phyloP scores from a whole-genome alignment of 2,797 vertebrate species.

The Neomorphus geoffroyi region DNA sequence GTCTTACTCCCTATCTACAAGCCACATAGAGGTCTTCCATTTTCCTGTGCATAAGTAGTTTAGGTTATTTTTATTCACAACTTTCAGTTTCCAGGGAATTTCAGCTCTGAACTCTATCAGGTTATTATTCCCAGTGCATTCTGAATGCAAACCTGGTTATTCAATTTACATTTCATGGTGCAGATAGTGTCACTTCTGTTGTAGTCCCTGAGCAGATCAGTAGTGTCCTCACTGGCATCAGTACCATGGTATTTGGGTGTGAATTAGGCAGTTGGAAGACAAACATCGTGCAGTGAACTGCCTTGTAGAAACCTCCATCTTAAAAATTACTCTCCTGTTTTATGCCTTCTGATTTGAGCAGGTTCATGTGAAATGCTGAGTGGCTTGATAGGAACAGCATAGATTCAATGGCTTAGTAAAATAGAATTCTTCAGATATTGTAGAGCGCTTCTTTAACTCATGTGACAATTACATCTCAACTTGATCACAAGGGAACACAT shows the following conservation, averaged over 20 bases:
- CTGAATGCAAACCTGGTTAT: background rate
- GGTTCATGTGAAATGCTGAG: background rate
- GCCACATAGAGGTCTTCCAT: background rate
- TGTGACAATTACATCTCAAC: conserved; percentile 33
- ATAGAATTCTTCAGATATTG: background rate
- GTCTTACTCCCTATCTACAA: background rate
- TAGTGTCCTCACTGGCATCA: background rate
- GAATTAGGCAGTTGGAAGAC: background rate
- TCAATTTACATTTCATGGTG: background rate
- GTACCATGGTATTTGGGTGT: background rate
- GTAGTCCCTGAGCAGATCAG: background rate
- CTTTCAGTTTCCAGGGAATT: background rate
- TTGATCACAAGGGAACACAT: conserved; percentile 14
- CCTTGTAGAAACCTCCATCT: background rate
- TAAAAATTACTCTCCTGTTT: background rate
- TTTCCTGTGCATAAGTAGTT: background rate
- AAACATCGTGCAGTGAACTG: background rate
- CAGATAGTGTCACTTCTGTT: background rate
- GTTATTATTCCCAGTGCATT: background rate
- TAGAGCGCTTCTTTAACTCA: background rate
- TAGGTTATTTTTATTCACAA: background rate
- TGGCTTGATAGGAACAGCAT: background rate
- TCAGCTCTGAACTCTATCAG: background rate
- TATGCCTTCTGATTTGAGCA: background rate
- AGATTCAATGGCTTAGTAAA: background rate